Base-by-base conservation (phyloP, 2,888 invertebrate species). In the Stenolophus ochropezus region DNA sequence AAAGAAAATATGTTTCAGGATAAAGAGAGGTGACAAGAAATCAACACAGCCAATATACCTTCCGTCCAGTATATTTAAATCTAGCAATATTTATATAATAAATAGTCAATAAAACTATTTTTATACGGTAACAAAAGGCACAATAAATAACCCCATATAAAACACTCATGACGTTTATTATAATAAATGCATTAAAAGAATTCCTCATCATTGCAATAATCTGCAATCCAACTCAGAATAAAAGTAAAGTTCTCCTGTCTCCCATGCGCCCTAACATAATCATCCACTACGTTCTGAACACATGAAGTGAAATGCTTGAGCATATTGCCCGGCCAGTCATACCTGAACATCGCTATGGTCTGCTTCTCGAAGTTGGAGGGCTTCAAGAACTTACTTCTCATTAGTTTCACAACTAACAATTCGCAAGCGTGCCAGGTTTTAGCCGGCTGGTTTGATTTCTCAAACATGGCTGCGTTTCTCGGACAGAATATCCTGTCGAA, bases 291-390 rank as follows among this genome's bases (percentile, higher is more conserved):
- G 49, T 82, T 81, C 58, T 83, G 85, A 3, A 87, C 85, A 84
- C 87, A 88, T 14, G 69, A 76, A 2, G 86, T 85, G 25, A 86
- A 83, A 23, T 83, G 80, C 53, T 83, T 83, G 27, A 87, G 79
- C 0, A 86, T 85, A 6, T 21, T 83, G 86, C 87, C 77, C 81
- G 87, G 86, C 94, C 94, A 95, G 82, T 94, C 93, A 83, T 92
- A 91, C 84, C 93, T 91, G 82, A 94, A 94, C 11, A 95, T 91
- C 0, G 93, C 92, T 47, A 94, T 88, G 84, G 94, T 94, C 84
- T 94, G 93, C 71, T 92, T 91, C 84, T 94, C 94, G 6, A 95
- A 87, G 0, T 91, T 89, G 61, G 93, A 92, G 14, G 93, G 90
- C 2, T 89, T 91, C 82, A 95, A 85, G 73, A 94, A 90, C 20